Evolutionary conservation across 2,113 vertebrate genomes (phyloP).

Genomic region (Aviceda subcristata): DNA sequence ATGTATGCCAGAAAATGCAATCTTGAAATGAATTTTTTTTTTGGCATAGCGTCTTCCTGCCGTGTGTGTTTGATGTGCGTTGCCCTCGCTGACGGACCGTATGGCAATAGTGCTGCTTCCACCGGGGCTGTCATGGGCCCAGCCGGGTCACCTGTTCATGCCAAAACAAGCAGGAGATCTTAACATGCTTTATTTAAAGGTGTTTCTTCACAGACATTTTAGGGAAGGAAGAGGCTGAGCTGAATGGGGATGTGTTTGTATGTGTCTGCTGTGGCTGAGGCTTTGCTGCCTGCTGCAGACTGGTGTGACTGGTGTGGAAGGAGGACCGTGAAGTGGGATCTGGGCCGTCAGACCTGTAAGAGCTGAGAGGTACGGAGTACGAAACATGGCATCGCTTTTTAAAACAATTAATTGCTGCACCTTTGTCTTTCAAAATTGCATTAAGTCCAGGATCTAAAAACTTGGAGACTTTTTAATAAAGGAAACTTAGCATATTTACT

Average conservation of each 20-base stretch:
- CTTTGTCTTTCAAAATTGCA: not conserved
- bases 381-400: not conserved
- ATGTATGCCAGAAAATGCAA: slow-evolving; percentile 78
- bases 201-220: slow-evolving; percentile 7
- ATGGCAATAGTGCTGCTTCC: slow-evolving; percentile 14
- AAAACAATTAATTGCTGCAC: not conserved
- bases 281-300: not conserved
- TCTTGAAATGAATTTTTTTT: not conserved
- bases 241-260: not conserved
- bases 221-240: not conserved
- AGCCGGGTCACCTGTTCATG: slow-evolving; percentile 10
- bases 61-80: not conserved
- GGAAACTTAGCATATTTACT: not conserved
- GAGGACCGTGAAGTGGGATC: not conserved
- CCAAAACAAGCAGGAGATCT: slow-evolving; percentile 52
- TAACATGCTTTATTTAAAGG: slow-evolving; percentile 46
- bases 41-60: slow-evolving; percentile 37
- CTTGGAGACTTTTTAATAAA: not conserved
- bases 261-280: not conserved
- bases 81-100: not conserved
- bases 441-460: not conserved
- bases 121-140: slow-evolving; percentile 1
- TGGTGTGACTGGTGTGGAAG: not conserved
- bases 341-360: not conserved
- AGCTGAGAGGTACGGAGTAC: not conserved